Percentiles rank a stretch among this genome's conserved stretches.
Conservation (phyloP, 2,888 invertebrate genomes). For the Agrotis segetum region DNA sequence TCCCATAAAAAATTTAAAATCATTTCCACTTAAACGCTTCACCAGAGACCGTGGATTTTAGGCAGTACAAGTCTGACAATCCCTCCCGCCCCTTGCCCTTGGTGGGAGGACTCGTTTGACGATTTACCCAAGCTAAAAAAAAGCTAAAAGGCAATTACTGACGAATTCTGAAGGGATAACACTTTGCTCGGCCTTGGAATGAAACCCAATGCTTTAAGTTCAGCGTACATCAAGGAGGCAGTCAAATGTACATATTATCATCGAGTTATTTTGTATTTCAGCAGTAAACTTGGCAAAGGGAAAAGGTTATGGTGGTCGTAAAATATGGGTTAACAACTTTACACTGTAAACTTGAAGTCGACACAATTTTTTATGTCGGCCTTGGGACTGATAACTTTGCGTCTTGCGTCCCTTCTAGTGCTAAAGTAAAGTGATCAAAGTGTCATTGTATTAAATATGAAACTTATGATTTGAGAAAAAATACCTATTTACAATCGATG, state of each 20-base stretch:
- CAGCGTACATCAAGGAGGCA: background rate
- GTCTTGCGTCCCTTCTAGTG: constrained; percentile 26
- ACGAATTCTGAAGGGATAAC: too few relatives aligned
- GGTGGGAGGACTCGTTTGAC: too few relatives aligned
- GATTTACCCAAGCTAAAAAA: too few relatives aligned
- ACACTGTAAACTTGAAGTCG: constrained; percentile 58
- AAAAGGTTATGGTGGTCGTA: constrained; percentile 60
- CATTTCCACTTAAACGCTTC: too few relatives aligned
- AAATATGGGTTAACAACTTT: constrained; percentile 60
- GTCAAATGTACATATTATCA: constrained; percentile 24
- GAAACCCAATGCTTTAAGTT: background rate
- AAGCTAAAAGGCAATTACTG: too few relatives aligned
- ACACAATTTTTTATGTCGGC: constrained; percentile 41
- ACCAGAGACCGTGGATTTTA: too few relatives aligned
- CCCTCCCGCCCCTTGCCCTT: too few relatives aligned
- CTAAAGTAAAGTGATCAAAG: constrained; percentile 8
- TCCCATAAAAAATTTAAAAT: too few relatives aligned
- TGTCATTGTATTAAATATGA: constrained; percentile 17
- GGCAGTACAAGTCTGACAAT: too few relatives aligned
- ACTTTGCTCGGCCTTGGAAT: background rate
- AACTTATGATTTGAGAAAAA: background rate
- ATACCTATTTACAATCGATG: background rate
- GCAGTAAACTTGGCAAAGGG: constrained; percentile 52
- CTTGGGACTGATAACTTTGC: constrained; percentile 37
- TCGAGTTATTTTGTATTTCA: constrained; percentile 45